Conservation (phyloP, 1,140 invertebrate genomes). For the Littorina saxatilis region DNA sequence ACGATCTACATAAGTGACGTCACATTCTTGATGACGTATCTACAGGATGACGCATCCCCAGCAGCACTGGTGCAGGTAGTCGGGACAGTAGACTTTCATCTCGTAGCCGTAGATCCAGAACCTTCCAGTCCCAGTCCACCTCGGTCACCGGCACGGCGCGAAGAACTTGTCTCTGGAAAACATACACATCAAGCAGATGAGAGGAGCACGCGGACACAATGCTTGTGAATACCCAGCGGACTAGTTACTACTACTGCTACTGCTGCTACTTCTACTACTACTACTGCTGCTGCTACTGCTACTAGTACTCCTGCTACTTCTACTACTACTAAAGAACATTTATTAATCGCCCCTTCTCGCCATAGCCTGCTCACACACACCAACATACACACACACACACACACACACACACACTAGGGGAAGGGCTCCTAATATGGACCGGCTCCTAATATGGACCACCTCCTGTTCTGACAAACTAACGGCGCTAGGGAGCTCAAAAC, state of each 20-base stretch:
- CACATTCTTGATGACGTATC: no score
- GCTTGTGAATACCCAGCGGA: neutral
- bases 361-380: neutral
- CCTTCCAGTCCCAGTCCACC: conserved; percentile 55
- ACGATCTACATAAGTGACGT: no score
- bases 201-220: neutral
- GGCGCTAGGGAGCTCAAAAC: no score
- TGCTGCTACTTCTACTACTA: neutral
- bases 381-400: conserved; percentile 24
- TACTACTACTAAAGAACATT: neutral
- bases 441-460: no score
- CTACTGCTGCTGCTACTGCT: no score
- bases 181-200: neutral
- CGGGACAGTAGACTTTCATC: conserved; percentile 65
- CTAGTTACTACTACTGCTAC: neutral
- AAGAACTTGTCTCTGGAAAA: conserved; percentile 55
- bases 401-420: conserved; percentile 24
- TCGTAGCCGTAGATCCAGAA: conserved; percentile 72
- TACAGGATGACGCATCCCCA: conserved; percentile 61
- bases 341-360: no score
- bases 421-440: no score
- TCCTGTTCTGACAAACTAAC: no score
- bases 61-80: conserved; percentile 72
- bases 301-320: neutral
- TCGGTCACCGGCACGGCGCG: conserved; percentile 66